Percentiles rank a stretch among this genome's conserved stretches.
phyloP scores from a whole-genome alignment of 2,113 vertebrate species.

The Xiphophorus couchianus region DNA sequence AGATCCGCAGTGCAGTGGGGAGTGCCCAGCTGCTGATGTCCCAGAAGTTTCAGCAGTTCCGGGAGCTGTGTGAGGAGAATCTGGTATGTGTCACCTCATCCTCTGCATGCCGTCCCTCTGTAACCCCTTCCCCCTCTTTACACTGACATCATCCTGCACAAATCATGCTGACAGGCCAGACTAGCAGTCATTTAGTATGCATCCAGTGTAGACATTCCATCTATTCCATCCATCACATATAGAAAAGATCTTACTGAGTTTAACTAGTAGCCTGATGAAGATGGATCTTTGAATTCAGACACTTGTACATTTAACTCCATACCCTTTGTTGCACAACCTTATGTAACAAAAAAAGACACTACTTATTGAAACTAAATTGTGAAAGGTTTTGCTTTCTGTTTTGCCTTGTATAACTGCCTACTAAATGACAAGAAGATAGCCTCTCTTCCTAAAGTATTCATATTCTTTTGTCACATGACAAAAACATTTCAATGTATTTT shows the following conservation, averaged over 20 bases:
- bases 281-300: constrained; percentile 4
- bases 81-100: constrained; percentile 88
- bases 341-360: background rate
- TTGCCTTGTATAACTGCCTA: background rate
- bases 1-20: constrained; percentile 97
- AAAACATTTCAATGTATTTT: no score
- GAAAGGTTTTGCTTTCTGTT: background rate
- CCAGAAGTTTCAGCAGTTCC: constrained; percentile 98
- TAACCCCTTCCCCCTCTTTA: background rate
- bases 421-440: background rate
- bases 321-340: constrained; percentile 14
- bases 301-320: background rate
- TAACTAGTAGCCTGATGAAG: background rate
- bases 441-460: background rate
- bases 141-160: constrained; percentile 80
- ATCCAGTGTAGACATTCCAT: constrained; percentile 49
- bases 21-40: constrained; percentile 96
- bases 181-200: constrained; percentile 67
- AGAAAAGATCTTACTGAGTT: constrained; percentile 5
- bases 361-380: background rate
- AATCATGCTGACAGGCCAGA: constrained; percentile 68
- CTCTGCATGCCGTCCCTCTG: constrained; percentile 51
- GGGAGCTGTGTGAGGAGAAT: constrained; percentile 97
- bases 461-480: background rate
- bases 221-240: constrained; percentile 38